A percentile compares a stretch with the other conserved stretches of the same genome.
Evolutionary conservation across 1,140 invertebrate species (phyloP).

Genomic region (Ceratosolen fusciceps): DNA sequence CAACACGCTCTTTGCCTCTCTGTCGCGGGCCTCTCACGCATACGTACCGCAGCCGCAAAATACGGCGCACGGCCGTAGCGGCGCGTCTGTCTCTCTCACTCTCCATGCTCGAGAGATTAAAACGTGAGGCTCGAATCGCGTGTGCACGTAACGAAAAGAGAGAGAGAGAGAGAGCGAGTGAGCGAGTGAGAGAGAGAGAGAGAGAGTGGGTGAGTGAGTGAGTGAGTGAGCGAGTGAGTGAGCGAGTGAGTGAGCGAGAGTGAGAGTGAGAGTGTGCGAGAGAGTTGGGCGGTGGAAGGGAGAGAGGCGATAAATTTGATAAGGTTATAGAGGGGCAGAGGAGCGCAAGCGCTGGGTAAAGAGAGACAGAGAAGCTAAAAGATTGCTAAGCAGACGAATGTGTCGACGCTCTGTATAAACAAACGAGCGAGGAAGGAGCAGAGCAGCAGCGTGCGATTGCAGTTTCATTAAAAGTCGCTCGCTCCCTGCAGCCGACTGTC

Average conservation of each 20-base stretch:
- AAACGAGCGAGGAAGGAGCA: slow-evolving; percentile 11
- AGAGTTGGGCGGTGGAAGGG: too few relatives aligned
- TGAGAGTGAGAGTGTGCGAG: neutral
- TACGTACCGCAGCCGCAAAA: too few relatives aligned
- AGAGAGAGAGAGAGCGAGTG: slow-evolving; percentile 8
- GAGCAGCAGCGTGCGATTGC: neutral
- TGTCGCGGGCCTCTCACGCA: too few relatives aligned
- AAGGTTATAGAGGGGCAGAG: too few relatives aligned
- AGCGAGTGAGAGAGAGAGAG: neutral
- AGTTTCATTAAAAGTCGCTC: neutral
- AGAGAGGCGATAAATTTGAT: too few relatives aligned
- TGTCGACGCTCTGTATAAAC: slow-evolving; percentile 10
- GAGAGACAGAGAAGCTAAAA: neutral
- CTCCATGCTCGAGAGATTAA: neutral
- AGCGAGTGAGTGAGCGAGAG: slow-evolving; percentile 5
- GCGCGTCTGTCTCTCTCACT: too few relatives aligned
- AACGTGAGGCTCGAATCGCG: neutral
- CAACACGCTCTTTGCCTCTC: too few relatives aligned
- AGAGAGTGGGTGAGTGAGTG: neutral
- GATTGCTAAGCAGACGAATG: slow-evolving; percentile 18
- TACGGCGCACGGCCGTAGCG: too few relatives aligned
- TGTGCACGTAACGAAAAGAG: neutral
- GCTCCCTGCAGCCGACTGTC: neutral
- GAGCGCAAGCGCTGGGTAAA: too few relatives aligned
- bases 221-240: neutral